phyloP scores from a whole-genome alignment of 2,888 invertebrate species.

The Augochlorella aurata region DNA sequence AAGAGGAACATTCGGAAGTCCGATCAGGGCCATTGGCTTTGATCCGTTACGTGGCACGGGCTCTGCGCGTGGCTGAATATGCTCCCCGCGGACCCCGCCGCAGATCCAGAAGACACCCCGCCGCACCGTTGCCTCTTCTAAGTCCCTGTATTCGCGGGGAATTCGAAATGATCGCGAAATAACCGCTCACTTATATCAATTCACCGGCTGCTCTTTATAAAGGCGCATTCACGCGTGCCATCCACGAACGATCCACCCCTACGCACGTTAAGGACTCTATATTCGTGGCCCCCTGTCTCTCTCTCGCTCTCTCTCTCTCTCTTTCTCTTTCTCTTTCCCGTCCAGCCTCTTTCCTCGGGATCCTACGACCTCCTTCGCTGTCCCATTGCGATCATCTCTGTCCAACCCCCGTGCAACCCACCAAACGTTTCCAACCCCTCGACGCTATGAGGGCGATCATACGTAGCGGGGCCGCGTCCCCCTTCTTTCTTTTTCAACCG shows the following conservation, averaged over 20 bases:
- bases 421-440: conserved; percentile 64
- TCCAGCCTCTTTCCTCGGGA: conserved; percentile 31
- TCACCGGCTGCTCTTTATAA: conserved; percentile 78
- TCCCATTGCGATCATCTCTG: conserved; percentile 39
- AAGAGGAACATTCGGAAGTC: conserved; percentile 70
- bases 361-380: conserved; percentile 30
- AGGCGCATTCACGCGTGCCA: conserved; percentile 80
- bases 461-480: conserved; percentile 39
- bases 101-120: conserved; percentile 39
- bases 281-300: conserved; percentile 46
- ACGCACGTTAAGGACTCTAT: conserved; percentile 64
- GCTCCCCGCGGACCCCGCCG: conserved; percentile 39
- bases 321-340: conserved; percentile 17
- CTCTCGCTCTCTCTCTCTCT: conserved; percentile 22
- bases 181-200: conserved; percentile 82
- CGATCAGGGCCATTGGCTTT: conserved; percentile 72
- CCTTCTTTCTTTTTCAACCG: conserved; percentile 49
- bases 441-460: conserved; percentile 43
- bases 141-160: conserved; percentile 71
- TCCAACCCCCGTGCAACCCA: conserved; percentile 50
- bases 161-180: conserved; percentile 81
- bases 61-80: conserved; percentile 68
- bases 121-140: conserved; percentile 26
- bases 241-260: conserved; percentile 65
- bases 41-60: conserved; percentile 69